Percentiles rank a stretch among this genome's conserved stretches.
Evolutionary conservation across 2,888 invertebrate genomes (phyloP).

Genomic region (Campoplex nolae): DNA sequence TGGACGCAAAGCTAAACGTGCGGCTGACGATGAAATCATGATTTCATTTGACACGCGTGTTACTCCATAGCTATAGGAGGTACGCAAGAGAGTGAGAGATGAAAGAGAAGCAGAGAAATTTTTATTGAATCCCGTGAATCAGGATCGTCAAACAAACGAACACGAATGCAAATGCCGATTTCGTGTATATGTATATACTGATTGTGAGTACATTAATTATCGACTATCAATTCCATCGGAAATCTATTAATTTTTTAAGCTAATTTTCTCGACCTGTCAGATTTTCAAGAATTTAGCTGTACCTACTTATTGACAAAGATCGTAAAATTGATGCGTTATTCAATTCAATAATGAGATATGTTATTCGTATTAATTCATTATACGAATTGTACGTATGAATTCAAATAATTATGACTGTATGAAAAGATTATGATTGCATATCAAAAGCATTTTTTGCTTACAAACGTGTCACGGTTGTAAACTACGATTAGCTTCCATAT

Average conservation of each 20-base stretch:
- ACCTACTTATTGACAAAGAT: too few relatives aligned
- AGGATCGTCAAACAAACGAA: neutral
- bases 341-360: too few relatives aligned
- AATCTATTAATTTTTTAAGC: neutral
- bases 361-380: too few relatives aligned
- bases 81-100: slow-evolving; percentile 39
- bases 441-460: too few relatives aligned
- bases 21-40: slow-evolving; percentile 68
- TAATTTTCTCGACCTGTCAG: slow-evolving; percentile 15
- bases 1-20: slow-evolving; percentile 59
- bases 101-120: slow-evolving; percentile 7
- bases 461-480: too few relatives aligned
- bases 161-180: neutral
- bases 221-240: neutral
- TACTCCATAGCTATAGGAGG: slow-evolving; percentile 43
- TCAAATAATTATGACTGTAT: too few relatives aligned
- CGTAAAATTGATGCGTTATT: too few relatives aligned
- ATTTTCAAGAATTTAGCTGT: too few relatives aligned
- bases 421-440: too few relatives aligned
- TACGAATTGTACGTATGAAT: too few relatives aligned
- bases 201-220: neutral
- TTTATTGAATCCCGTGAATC: slow-evolving; percentile 46
- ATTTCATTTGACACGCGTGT: slow-evolving; percentile 67
- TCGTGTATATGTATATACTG: neutral
- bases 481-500: too few relatives aligned